Conservation (phyloP, 1,140 invertebrate species). For the Diorhabda elongata region DNA sequence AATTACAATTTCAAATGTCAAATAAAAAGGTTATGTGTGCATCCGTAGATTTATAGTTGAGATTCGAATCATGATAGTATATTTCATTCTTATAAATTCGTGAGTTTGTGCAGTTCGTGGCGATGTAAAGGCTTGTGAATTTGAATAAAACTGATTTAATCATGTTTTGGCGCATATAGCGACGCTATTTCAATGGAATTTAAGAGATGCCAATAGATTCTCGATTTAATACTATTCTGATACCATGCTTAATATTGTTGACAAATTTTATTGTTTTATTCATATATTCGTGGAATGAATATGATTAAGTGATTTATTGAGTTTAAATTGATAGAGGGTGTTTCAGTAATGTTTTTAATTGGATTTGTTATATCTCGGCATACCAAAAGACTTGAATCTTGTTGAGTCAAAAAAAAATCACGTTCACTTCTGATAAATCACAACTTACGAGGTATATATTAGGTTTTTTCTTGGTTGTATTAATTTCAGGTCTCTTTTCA, state of each 20-base stretch:
- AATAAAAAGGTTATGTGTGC: conserved; percentile 1
- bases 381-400: too few relatives aligned
- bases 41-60: neutral
- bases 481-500: too few relatives aligned
- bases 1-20: neutral
- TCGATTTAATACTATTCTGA: neutral
- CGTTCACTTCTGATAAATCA: too few relatives aligned
- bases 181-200: neutral
- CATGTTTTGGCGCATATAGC: neutral
- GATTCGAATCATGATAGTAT: neutral
- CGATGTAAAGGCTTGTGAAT: neutral
- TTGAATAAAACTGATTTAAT: conserved; percentile 3
- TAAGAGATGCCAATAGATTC: neutral
- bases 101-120: neutral
- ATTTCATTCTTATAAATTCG: conserved; percentile 3
- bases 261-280: neutral
- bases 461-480: too few relatives aligned
- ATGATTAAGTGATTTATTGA: neutral
- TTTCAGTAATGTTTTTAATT: too few relatives aligned
- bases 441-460: too few relatives aligned
- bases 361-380: too few relatives aligned
- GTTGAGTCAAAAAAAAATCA: too few relatives aligned
- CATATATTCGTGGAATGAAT: neutral
- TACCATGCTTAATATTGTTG: neutral
- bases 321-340: too few relatives aligned